A percentile compares a stretch with the other conserved stretches of the same genome.
Conservation (phyloP, 1,140 invertebrate species). For the Drosophila sturtevanti region DNA sequence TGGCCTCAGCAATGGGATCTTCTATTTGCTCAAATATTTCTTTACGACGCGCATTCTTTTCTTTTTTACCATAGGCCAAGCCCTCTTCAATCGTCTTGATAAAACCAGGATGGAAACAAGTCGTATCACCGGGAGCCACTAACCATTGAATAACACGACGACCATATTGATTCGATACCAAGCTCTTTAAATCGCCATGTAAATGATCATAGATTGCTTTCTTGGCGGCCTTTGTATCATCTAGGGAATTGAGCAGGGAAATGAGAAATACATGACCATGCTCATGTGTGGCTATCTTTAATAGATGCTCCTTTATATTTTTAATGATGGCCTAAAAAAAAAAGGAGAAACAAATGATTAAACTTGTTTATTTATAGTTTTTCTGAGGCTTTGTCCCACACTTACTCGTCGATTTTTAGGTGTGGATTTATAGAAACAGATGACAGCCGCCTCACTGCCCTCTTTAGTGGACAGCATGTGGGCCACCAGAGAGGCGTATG, state of each 20-base stretch:
- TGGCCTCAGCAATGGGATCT: slow-evolving; percentile 85
- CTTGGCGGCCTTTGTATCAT: slow-evolving; percentile 95
- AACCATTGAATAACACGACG: slow-evolving; percentile 91
- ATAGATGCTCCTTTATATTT: slow-evolving; percentile 92
- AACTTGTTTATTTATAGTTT: not conserved
- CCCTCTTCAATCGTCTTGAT: slow-evolving; percentile 89
- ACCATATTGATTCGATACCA: slow-evolving; percentile 89
- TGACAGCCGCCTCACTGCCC: slow-evolving; percentile 90
- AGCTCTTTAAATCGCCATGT: slow-evolving; percentile 87
- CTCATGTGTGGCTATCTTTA: slow-evolving; percentile 92
- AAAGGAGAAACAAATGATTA: not conserved
- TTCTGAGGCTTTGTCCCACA: not conserved
- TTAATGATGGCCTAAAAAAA: slow-evolving; percentile 87
- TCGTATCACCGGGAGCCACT: slow-evolving; percentile 89
- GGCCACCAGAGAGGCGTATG: slow-evolving; percentile 87
- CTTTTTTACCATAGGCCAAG: slow-evolving; percentile 91
- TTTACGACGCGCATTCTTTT: slow-evolving; percentile 86
- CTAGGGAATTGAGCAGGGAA: slow-evolving; percentile 93
- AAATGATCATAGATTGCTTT: slow-evolving; percentile 92
- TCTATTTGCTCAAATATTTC: slow-evolving; percentile 89
- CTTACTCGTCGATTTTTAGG: slow-evolving; percentile 79
- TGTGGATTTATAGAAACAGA: slow-evolving; percentile 89
- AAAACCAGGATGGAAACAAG: slow-evolving; percentile 89
- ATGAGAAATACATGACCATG: slow-evolving; percentile 93
- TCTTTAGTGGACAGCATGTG: slow-evolving; percentile 92